These are phyloP conservation scores for Eublepharis macularius DNA, from an alignment of 2,113 vertebrate species.

Conservation along the genomic window DNA sequence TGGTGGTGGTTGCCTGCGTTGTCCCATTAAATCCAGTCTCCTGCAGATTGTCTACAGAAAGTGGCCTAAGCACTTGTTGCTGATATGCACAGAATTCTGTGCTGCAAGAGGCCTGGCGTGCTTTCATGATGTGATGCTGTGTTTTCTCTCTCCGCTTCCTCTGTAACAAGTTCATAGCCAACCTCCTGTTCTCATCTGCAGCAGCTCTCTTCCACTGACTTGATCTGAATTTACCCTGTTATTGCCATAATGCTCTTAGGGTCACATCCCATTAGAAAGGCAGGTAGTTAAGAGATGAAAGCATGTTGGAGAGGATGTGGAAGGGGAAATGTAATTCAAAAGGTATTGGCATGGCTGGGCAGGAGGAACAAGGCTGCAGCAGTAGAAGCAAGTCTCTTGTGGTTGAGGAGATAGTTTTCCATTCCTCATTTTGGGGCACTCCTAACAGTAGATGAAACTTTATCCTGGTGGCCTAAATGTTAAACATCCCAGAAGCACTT, in stretches of 20 bases:
- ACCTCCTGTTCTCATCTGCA: background rate
- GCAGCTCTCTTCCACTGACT: background rate
- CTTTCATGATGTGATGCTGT: background rate
- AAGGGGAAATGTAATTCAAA: background rate
- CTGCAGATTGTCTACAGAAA: slow-evolving; percentile 7
- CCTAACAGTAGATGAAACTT: background rate
- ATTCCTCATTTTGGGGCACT: background rate
- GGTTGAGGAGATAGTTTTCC: background rate
- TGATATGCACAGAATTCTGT: background rate
- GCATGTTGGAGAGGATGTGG: background rate
- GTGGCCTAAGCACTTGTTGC: background rate
- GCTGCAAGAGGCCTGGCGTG: slow-evolving; percentile 2
- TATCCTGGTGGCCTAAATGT: background rate
- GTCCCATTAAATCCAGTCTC: slow-evolving; percentile 10
- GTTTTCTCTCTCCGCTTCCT: background rate
- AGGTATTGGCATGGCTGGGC: background rate
- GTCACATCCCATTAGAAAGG: background rate
- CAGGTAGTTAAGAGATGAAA: slow-evolving; percentile 4
- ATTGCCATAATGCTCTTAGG: slow-evolving; percentile 8
- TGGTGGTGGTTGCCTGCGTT: slow-evolving; percentile 29
- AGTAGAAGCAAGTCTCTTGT: background rate
- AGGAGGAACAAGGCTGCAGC: background rate
- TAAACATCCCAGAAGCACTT: background rate
- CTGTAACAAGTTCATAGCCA: background rate
- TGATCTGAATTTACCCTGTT: background rate